Evolutionary conservation across 2,888 invertebrate species (phyloP), one percentile per base, ranked within the genome.

Genomic region (Sturmia bella): DNA sequence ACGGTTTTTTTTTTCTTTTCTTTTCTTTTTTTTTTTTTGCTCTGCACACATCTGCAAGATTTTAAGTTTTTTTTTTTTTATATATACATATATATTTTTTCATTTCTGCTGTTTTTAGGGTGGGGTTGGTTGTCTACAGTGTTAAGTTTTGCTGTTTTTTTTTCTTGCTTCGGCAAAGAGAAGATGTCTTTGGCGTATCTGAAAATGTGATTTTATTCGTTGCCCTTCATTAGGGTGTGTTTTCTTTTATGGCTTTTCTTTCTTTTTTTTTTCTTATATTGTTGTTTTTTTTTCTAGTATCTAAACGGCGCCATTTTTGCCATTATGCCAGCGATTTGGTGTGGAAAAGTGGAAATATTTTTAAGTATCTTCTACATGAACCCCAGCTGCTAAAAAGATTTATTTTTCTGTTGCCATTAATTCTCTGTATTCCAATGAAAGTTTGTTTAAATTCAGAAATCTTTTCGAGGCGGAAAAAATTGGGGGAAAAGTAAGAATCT

Each of bases 251-350:
- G 43, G 45, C 52, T 70, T 61, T 72, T 69, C 15, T 43, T 56
- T 72, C 45, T 45, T 66, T 68, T 50, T 43, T 76, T 48, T 72
- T 32, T 57, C n/a, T n/a, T n/a, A n/a, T n/a, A n/a, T n/a, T n/a
- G n/a, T n/a, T n/a, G n/a, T n/a, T n/a, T 66, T 68, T 50, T 43
- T 76, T 48, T 72, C 41, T 57, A 68, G 43, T 81, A 81, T 81
- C 81, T 81, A 73, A 81, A 81, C 73, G 74, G 66, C 82, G 82
- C 78, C 82, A 78, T 78, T 75, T 75, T 66, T 69, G 50, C 15
- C 9, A 24, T 27, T 17, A 3, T 37, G 13, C n/a, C n/a, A n/a
- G n/a, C 9, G 43, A 45, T 69, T 56, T 69, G 19, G n/a, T 69
- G 17, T 5, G 9, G 11, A n/a, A 21, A 17, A 32, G 32, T 12